Conservation (phyloP, 2,113 vertebrate genomes). For the Corydoras sp. region DNA sequence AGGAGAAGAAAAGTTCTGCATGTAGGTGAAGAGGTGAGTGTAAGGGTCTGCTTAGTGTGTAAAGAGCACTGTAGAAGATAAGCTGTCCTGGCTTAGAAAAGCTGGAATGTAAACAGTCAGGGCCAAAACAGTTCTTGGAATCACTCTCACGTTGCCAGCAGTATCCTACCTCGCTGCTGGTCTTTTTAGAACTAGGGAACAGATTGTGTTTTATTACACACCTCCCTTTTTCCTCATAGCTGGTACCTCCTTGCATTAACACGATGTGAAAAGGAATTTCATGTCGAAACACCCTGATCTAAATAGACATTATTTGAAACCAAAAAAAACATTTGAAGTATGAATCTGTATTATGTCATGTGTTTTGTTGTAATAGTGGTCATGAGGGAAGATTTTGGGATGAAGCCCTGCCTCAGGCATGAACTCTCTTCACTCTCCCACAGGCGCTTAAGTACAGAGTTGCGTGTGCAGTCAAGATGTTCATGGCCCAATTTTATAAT, state of each 20-base stretch:
- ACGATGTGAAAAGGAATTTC: conserved; percentile 3
- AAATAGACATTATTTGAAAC: not conserved
- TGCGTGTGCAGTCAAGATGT: no score
- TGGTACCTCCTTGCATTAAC: not conserved
- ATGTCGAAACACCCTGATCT: conserved; percentile 1
- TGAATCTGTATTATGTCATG: no score
- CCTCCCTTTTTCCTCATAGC: not conserved
- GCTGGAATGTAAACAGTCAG: conserved; percentile 37
- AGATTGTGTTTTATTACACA: conserved; percentile 4
- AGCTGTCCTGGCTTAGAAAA: not conserved
- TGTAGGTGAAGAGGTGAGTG: conserved; percentile 9
- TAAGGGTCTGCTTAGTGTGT: conserved; percentile 4
- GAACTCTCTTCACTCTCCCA: no score
- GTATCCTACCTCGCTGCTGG: not conserved
- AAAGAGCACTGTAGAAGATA: conserved; percentile 25
- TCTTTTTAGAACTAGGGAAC: not conserved
- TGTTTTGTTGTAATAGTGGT: no score
- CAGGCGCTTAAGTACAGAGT: no score
- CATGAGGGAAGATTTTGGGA: no score
- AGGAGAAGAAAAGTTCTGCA: conserved; percentile 7
- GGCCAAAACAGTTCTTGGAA: conserved; percentile 2
- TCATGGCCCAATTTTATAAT: no score
- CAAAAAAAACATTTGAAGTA: not conserved
- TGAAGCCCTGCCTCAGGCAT: no score
- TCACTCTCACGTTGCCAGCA: conserved; percentile 11